Base-by-base conservation (phyloP, 2,888 invertebrate species). In the Netelia melanura region DNA sequence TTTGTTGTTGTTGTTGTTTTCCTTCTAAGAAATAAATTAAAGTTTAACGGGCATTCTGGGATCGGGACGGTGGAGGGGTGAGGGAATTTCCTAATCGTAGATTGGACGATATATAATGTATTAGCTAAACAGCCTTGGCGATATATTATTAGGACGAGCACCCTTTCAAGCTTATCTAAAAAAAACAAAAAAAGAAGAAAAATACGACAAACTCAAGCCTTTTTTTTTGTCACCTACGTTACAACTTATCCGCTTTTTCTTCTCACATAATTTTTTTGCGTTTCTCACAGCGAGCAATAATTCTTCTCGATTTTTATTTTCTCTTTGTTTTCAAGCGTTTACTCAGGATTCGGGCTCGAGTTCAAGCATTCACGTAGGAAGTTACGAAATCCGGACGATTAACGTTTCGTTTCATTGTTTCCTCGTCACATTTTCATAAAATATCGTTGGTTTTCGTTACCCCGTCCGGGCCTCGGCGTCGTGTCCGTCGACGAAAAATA, bases 1-100 rank as follows among this genome's bases (percentile, higher is more conserved):
- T 25, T 25, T 25, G n/a, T 17, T 17, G 17, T 17, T 17, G 30
- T 30, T 30, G 30, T 30, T 30, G 30, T 30, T 30, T 30, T 30
- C 30, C 30, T 30, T 79, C 85, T 87, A 85, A 84, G 86, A 88
- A 89, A 88, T 88, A 88, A 82, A 86, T 77, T 72, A 81, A 80
- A 82, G 80, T 81, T 86, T 58, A 78, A 62, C 30, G 30, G 25
- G 2, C 8, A 62, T n/a, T 17, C n/a, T 67, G 64, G 72, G 65
- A 44, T 38, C 44, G 52, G 78, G 48, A 65, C 23, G 68, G 56
- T 67, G 65, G 58, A 43, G 10, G 10, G 21, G 38, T 17, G 10
- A 44, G 38, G 25, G 48, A 58, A 30, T 25, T 80, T 81, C 78
- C 76, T 84, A 84, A 68, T 78, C 77, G 70, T 84, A 84, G 74